Evolutionary conservation across 2,113 vertebrate genomes (phyloP).

Genomic region (Irena cyanogastra): DNA sequence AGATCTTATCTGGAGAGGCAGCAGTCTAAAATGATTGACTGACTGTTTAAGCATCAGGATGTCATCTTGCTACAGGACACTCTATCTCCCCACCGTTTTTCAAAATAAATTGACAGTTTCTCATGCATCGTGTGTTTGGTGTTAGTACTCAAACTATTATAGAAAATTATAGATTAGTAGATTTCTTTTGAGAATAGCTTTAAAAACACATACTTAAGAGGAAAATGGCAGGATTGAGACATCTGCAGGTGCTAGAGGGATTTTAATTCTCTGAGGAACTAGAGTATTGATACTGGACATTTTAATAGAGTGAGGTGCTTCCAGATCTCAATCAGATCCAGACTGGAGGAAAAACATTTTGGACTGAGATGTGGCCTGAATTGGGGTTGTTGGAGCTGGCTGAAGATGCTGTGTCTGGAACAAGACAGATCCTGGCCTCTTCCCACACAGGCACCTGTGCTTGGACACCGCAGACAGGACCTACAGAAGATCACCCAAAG

Average conservation of each 20-base stretch:
- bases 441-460: neutral
- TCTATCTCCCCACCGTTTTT: neutral
- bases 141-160: neutral
- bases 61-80: neutral
- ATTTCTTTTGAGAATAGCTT: neutral
- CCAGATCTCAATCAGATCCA: neutral
- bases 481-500: neutral
- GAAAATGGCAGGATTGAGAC: neutral
- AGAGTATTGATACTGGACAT: neutral
- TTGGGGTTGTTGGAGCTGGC: neutral
- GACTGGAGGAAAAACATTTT: neutral
- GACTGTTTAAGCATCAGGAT: neutral
- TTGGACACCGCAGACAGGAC: rapidly evolving
- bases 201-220: neutral
- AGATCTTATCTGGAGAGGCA: neutral
- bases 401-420: neutral
- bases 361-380: neutral
- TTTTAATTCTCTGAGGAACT: neutral
- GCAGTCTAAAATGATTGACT: neutral
- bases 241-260: neutral
- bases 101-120: neutral
- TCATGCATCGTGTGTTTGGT: neutral
- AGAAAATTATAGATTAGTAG: neutral
- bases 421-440: neutral
- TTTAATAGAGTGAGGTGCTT: neutral